Evolutionary conservation across 1,140 invertebrate genomes (phyloP), one percentile per base, ranked within the genome.

Genomic region (Brachionus koreanus): DNA sequence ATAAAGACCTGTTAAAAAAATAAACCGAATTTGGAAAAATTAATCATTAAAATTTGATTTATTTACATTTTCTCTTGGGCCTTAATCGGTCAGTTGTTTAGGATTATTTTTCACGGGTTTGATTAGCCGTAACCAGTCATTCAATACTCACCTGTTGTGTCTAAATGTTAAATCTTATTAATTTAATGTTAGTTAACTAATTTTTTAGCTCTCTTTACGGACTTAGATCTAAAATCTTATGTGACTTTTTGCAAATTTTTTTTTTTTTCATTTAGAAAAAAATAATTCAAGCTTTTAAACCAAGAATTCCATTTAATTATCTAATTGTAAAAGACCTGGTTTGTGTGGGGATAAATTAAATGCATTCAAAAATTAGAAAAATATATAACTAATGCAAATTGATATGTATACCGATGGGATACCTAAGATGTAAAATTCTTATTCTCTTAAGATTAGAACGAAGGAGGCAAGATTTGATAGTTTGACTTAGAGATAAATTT

Each of bases 1-100:
- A 39, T 69, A 69, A 37, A 69, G 37, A 69, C 65, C 65, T 69
- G 65, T 69, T 39, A 69, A n/a, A n/a, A n/a, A n/a, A 69, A 39
- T 69, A 69, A 69, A 57, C 19, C 49, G 49, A 57, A 57, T 19
- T 39, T 39, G 10, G 33, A 65, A 65, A n/a, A 65, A 33, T 65
- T 65, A 65, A 33, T 65, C 63, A 37, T 37, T 69, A 39, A 35
- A 39, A 69, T 39, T 39, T 69, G 65, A 69, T 69, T 69, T 69
- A 69, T 69, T 63, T 63, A 23, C 10, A 25, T 23, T 69, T 69
- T 69, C 49, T 57, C 49, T 23, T 19, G 49, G 19, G 49, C 5
- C n/a, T 16, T 7, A 23, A 57, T 7, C 49, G 49, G 16, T 57
- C 49, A 57, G 49, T 25, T 57, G 49, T 19, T 57, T 57, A 19